These are phyloP conservation scores for Aphidius gifuensis DNA, from an alignment of 1,140 invertebrate species.

Conservation along the genomic window DNA sequence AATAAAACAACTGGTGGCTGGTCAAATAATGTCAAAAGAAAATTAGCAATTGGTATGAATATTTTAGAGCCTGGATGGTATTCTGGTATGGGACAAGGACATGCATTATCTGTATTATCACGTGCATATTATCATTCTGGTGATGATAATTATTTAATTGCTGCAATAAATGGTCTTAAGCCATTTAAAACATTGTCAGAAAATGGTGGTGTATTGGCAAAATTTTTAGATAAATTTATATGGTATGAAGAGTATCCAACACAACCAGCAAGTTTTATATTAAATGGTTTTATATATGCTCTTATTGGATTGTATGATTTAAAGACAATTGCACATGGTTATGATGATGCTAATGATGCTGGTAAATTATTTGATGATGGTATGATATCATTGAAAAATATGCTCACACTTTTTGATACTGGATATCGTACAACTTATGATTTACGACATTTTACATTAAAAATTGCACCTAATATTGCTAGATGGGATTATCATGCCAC, in stretches of 20 bases:
- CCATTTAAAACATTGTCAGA: slow-evolving; percentile 72
- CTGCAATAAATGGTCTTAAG: slow-evolving; percentile 75
- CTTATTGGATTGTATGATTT: slow-evolving; percentile 94
- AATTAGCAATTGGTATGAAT: slow-evolving; percentile 71
- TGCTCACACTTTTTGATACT: slow-evolving; percentile 91
- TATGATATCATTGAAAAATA: slow-evolving; percentile 82
- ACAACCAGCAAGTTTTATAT: slow-evolving; percentile 87
- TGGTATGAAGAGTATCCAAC: slow-evolving; percentile 99
- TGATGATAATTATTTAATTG: slow-evolving; percentile 72
- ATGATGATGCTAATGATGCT: slow-evolving; percentile 60
- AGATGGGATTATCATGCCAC: slow-evolving; percentile 98
- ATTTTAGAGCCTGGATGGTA: slow-evolving; percentile 87
- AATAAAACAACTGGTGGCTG: slow-evolving; percentile 78
- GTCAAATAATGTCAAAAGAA: slow-evolving; percentile 81
- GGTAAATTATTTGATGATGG: slow-evolving; percentile 79
- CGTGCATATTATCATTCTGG: slow-evolving; percentile 83
- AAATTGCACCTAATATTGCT: slow-evolving; percentile 86
- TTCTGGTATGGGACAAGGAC: slow-evolving; percentile 97
- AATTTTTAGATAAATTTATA: slow-evolving; percentile 77
- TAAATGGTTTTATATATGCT: slow-evolving; percentile 99
- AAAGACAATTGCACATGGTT: slow-evolving; percentile 63
- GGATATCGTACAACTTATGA: slow-evolving; percentile 97
- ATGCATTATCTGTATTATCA: slow-evolving; percentile 89
- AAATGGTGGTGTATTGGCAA: slow-evolving; percentile 80
- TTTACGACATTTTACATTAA: slow-evolving; percentile 85